These are phyloP conservation scores for Elachura formosa DNA, from an alignment of 2,113 vertebrate species.

Conservation along the genomic window DNA sequence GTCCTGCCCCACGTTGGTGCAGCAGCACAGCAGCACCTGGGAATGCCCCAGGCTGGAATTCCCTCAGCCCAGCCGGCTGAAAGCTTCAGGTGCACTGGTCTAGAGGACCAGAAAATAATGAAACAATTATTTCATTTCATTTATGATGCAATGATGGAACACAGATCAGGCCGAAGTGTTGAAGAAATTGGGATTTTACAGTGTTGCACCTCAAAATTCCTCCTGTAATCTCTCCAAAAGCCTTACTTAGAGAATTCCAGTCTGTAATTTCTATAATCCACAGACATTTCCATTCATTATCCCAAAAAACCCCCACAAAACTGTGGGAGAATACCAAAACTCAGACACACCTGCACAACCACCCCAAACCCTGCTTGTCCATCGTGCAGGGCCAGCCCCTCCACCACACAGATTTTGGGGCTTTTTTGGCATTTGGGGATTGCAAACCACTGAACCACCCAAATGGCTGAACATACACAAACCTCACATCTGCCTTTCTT, in stretches of 20 bases:
- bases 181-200: not conserved
- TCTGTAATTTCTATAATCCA: conserved; percentile 25
- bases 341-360: not conserved
- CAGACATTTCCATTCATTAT: not conserved
- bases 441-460: conserved; percentile 51
- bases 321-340: not conserved
- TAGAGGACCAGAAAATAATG: not conserved
- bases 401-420: not conserved
- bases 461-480: not conserved
- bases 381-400: not conserved
- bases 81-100: not conserved
- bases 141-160: not conserved
- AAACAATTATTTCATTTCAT: not conserved
- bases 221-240: not conserved
- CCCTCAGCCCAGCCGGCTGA: not conserved
- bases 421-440: conserved; percentile 11
- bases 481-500: conserved; percentile 39
- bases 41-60: not conserved
- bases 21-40: not conserved
- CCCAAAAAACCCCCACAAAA: not conserved
- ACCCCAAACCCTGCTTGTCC: not conserved
- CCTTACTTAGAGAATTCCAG: not conserved
- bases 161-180: not conserved
- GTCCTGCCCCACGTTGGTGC: not conserved
- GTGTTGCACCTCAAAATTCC: not conserved